Conservation (phyloP, 2,888 invertebrate species). For the Drosophila anceps region DNA sequence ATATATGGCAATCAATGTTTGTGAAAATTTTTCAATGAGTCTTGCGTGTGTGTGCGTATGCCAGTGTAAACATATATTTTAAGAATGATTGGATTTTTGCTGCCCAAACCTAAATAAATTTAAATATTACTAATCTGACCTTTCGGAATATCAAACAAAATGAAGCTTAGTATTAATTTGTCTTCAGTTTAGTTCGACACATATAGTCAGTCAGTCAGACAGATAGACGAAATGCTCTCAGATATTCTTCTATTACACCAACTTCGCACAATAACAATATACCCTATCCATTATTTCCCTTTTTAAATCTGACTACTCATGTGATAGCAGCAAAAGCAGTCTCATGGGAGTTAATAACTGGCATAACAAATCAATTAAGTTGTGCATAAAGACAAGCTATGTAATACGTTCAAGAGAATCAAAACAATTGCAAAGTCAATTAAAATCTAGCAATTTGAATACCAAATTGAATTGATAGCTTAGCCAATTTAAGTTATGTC, state of each 20-base stretch:
- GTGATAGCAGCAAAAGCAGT: too few relatives aligned
- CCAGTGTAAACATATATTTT: neutral
- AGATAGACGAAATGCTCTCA: neutral
- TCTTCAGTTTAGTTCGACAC: too few relatives aligned
- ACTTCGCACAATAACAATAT: too few relatives aligned
- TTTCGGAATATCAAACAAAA: too few relatives aligned
- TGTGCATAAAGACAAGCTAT: neutral
- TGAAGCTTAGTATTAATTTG: too few relatives aligned
- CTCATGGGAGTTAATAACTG: neutral
- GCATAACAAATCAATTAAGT: neutral
- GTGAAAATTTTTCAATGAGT: neutral
- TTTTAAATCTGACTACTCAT: too few relatives aligned
- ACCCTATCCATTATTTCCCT: too few relatives aligned
- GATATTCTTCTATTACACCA: too few relatives aligned
- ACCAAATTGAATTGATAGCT: neutral
- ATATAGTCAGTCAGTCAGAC: neutral
- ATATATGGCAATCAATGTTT: neutral
- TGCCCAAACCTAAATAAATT: too few relatives aligned
- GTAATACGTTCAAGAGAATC: neutral
- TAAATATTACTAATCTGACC: too few relatives aligned
- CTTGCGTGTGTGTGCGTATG: neutral
- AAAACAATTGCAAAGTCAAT: neutral
- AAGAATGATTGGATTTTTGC: neutral
- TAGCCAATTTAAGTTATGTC: neutral
- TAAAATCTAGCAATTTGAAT: neutral